These are phyloP conservation scores for Ylistrum balloti DNA, from an alignment of 1,140 invertebrate genomes.

Conservation along the genomic window DNA sequence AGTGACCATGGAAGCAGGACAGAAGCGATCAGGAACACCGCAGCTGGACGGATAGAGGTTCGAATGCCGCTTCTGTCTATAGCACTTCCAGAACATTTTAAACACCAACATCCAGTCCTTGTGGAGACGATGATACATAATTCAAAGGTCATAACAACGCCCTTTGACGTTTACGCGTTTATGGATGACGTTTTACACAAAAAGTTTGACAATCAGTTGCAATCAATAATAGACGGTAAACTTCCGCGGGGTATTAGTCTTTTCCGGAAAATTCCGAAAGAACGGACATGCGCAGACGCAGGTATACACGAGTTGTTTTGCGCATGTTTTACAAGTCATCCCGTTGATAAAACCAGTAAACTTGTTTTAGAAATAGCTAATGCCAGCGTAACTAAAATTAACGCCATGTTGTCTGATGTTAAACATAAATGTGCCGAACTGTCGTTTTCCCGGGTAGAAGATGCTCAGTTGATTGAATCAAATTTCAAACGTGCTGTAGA, in stretches of 20 bases:
- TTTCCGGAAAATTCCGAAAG: constrained; percentile 71
- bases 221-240: not conserved
- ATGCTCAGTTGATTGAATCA: constrained; percentile 58
- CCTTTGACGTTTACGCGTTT: constrained; percentile 83
- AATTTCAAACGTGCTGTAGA: constrained; percentile 58
- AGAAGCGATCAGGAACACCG: constrained; percentile 90
- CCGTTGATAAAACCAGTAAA: constrained; percentile 36
- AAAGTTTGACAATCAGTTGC: constrained; percentile 50
- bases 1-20: constrained; percentile 97
- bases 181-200: constrained; percentile 79
- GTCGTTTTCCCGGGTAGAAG: constrained; percentile 48
- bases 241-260: constrained; percentile 77
- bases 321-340: constrained; percentile 60
- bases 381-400: constrained; percentile 56
- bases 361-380: constrained; percentile 48
- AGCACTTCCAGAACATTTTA: constrained; percentile 89
- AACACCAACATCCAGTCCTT: constrained; percentile 85
- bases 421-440: constrained; percentile 55
- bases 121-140: constrained; percentile 88
- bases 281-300: constrained; percentile 62
- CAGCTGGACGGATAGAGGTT: constrained; percentile 93
- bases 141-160: constrained; percentile 80
- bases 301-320: constrained; percentile 63
- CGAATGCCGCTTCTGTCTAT: constrained; percentile 92
- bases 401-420: constrained; percentile 55